These are phyloP conservation scores for Pseudoips prasinana DNA, from an alignment of 2,888 invertebrate species.

Conservation along the genomic window DNA sequence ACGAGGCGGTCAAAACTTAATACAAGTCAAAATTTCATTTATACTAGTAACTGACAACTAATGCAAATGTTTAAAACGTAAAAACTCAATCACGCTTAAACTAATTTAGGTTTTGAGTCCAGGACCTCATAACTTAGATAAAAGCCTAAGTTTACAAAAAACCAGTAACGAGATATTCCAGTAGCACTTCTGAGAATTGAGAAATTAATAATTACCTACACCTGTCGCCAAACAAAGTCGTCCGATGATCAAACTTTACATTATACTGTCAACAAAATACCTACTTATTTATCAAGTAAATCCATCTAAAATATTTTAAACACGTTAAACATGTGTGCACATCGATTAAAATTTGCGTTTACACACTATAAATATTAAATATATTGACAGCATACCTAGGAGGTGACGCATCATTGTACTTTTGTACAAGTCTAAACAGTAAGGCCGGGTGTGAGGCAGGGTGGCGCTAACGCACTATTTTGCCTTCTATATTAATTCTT, in stretches of 20 bases:
- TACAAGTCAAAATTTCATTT: too few relatives aligned
- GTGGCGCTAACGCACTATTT: conserved; percentile 59
- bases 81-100: too few relatives aligned
- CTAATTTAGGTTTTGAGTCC: too few relatives aligned
- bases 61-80: too few relatives aligned
- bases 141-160: not conserved
- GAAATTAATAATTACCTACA: conserved; percentile 6
- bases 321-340: conserved; percentile 27
- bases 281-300: conserved; percentile 27
- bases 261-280: conserved; percentile 21
- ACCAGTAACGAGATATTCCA: not conserved
- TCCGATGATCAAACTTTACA: conserved; percentile 21
- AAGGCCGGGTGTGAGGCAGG: conserved; percentile 30
- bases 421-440: conserved; percentile 1
- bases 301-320: conserved; percentile 23
- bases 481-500: conserved; percentile 39
- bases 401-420: conserved; percentile 26
- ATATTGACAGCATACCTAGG: conserved; percentile 26
- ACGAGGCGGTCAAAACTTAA: too few relatives aligned
- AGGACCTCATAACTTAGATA: too few relatives aligned
- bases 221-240: conserved; percentile 20
- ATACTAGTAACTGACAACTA: too few relatives aligned
- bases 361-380: conserved; percentile 20
- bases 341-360: conserved; percentile 30
- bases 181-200: too few relatives aligned